Percentiles rank a stretch among this genome's conserved stretches.
Evolutionary conservation across 2,113 vertebrate genomes (phyloP).

Genomic region (Petrocephalus zakoni): DNA sequence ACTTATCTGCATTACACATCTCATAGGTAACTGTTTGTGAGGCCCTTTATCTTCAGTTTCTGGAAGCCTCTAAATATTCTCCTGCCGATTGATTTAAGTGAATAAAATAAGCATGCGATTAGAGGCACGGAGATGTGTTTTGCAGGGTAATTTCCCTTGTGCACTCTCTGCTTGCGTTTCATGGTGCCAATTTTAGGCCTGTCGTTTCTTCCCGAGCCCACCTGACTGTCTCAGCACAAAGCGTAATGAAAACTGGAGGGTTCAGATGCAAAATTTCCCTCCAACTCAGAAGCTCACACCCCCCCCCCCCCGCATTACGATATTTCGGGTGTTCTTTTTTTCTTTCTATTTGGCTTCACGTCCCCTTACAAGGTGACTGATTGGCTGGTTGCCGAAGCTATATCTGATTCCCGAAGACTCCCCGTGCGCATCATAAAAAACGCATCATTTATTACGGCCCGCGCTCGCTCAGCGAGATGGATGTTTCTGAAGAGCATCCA

Average conservation of each 20-base stretch:
- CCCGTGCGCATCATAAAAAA: not conserved
- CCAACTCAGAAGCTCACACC: not conserved
- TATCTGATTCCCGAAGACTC: not conserved
- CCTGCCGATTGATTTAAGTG: not conserved
- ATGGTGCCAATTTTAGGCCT: not conserved
- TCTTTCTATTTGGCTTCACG: not conserved
- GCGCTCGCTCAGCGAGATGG: not conserved
- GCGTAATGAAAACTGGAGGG: not conserved
- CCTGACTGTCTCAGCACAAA: not conserved
- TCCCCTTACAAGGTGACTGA: not conserved
- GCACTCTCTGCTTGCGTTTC: not conserved
- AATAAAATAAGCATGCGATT: not conserved
- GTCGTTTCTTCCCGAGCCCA: not conserved
- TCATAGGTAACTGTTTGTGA: not conserved
- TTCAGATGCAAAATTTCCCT: not conserved
- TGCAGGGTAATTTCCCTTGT: not conserved
- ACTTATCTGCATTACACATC: not conserved
- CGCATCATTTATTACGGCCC: not conserved
- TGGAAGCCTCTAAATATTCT: constrained; percentile 11
- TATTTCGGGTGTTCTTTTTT: not conserved
- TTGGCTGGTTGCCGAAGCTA: not conserved
- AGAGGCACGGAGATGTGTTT: not conserved
- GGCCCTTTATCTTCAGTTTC: not conserved
- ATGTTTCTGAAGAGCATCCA: constrained; percentile 2
- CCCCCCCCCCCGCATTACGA: no score